Evolutionary conservation across 2,113 vertebrate genomes (phyloP), one percentile per base, ranked within the genome.

Genomic region (Prionailurus viverrinus): DNA sequence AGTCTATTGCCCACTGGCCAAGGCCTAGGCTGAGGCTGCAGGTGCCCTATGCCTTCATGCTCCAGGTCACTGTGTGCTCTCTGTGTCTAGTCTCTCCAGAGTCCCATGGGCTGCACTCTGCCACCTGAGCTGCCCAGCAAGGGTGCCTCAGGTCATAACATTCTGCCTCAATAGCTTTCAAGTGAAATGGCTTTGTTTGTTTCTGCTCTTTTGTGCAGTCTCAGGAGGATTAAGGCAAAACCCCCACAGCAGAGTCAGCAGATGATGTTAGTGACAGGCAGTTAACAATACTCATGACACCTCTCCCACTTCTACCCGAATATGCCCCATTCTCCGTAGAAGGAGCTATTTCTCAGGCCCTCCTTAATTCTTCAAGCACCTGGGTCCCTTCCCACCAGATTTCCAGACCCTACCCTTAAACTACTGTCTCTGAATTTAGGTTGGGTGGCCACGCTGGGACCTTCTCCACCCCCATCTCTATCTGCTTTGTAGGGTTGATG

Each of bases 341-440:
- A 90, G 41, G 25, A 76, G 23, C 89, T 69, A 25, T 69, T 85
- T 89, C 58, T 85, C 31, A 58, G 66, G 36, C 65, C 39, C 63
- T 82, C 39, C n/a, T 87, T 90, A 31, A 96, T 48, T 92, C 55
- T 94, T 80, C 45, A 63, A 55, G 63, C 29, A 89, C 89, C 33
- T 18, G 51, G 14, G 15, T 94, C 31, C 25, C 58, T 84, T 90
- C 55, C 16, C 33, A 94, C 27, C 31, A 51, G 69, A 36, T 78
- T 78, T 76, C 27, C 7, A 27, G 73, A 31, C 18, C 48, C 27
- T 48, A 31, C 31, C 74, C 41, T 41, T 78, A 41, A 18, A 78
- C 73, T 74, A 27, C 12, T 74, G 3, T 15, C 23, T 27, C 69
- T 45, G 39, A 84, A 41, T 69, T n/a, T 65, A 73, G 39, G 41